Percentiles rank a stretch among this genome's conserved stretches.
phyloP scores from a whole-genome alignment of 1,140 invertebrate species.

The Macrobrachium nipponense region DNA sequence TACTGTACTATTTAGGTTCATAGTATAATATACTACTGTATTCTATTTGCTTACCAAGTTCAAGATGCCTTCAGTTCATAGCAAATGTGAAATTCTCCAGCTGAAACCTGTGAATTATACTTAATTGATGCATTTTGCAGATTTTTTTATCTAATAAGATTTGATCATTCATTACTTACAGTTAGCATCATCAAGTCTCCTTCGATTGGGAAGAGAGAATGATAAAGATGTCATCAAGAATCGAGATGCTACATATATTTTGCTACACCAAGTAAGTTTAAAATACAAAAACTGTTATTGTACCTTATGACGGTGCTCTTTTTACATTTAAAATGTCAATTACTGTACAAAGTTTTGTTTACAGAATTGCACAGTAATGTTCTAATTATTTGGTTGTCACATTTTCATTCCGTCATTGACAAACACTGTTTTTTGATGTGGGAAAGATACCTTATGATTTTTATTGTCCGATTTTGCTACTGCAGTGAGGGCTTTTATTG shows the following conservation, averaged over 20 bases:
- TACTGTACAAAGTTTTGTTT: not conserved
- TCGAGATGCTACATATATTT: constrained; percentile 94
- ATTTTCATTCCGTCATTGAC: no score
- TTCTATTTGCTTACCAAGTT: no score
- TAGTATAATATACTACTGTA: no score
- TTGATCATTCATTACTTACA: constrained; percentile 63
- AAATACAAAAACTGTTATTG: not conserved
- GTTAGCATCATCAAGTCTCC: constrained; percentile 93
- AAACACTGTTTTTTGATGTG: no score
- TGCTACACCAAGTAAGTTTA: constrained; percentile 80
- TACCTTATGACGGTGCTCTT: not conserved
- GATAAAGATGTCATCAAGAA: constrained; percentile 95
- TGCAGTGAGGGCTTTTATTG: no score
- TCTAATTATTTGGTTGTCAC: not conserved
- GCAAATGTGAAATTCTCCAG: no score
- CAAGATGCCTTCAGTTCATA: no score
- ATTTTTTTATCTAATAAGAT: not conserved
- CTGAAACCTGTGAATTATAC: constrained; percentile 6
- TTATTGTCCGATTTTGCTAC: no score
- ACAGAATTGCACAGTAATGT: not conserved
- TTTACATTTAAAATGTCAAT: not conserved
- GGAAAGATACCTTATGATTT: no score
- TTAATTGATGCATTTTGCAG: constrained; percentile 45
- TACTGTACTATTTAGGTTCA: not conserved
- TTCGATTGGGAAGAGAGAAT: constrained; percentile 93